Base-by-base conservation (phyloP, 2,888 invertebrate species). In the Thyatira batis region DNA sequence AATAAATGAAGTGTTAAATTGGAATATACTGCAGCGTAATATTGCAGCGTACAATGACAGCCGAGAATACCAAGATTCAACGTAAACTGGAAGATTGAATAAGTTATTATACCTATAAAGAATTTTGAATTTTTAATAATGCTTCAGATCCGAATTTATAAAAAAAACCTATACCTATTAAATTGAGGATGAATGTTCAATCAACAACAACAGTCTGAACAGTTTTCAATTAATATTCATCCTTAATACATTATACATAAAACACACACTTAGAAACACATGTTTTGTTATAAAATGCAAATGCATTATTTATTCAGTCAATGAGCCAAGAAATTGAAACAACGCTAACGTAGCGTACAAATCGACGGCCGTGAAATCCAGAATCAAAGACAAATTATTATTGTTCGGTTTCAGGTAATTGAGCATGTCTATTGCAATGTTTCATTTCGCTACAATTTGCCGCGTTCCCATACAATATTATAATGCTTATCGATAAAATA, bases 241-340 rank as follows among this genome's bases (percentile, higher is more conserved):
- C 25, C n/a, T 23, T 6, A 23, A 5, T 25, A 6, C 13, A 45
- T 25, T 21, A 11, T n/a, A 45, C 10, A 27, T 5, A 27, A 27
- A 27, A 27, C 27, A 27, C 27, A 27, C 33, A 4, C n/a, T 33
- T n/a, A 33, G n/a, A 3, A n/a, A 33, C 33, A 13, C 33, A 13
- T 33, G 13, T 33, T 33, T 33, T 13, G 1, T 4, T 3, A 39
- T 17, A 39, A 39, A 39, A 39, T 17, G 1, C 39, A 17, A 39
- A 39, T 39, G 17, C 1, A 5, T 39, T 17, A 39, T 39, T 17
- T 39, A 39, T 39, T 39, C 17, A 39, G 39, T 57, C 60, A 67
- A 51, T 53, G 59, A 58, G 60, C 60, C 67, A 68, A 63, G 61
- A 69, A 76, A 76, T 74, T 73, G 71, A 64, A 74, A 66, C 65